Evolutionary conservation across 2,797 vertebrate genomes (phyloP), one percentile per base, ranked within the genome.

Genomic region (Rhadinocentrus ornatus): DNA sequence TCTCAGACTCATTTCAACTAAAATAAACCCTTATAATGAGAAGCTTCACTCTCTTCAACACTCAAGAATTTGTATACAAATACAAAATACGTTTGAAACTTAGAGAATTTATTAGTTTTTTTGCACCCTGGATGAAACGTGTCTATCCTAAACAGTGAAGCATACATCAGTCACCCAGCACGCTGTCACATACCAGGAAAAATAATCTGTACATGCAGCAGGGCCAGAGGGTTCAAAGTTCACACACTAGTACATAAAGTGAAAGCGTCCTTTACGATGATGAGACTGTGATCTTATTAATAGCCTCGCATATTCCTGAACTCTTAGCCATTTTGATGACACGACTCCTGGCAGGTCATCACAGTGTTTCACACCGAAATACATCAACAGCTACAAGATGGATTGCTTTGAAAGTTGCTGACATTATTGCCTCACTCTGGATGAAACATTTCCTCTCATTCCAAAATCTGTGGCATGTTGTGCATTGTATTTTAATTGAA

Each of bases 61-160:
- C 73, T 59, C 29, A 69, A 60, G 48, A 75, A 75, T 62, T 31
- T 66, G 31, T 70, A 62, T 2, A 52, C 50, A 62, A 55, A 37
- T 1, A 53, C 59, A 66, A 66, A 39, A 69, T 67, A 39, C 57
- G 58, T 7, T 29, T 29, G 53, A 55, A 31, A 16, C 2, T 8
- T 7, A 1, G 24, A 53, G 24, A 15, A 15, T 13, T 27, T 18
- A 55, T 31, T 15, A 1, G 6, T 31, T 16, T 55, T 27, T 55
- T 55, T 29, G 26, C 53, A 55, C 26, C 6, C 53, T 9, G 13
- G 15, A 31, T 27, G 27, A 20, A 55, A 31, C 1, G 26, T 16
- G 77, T 63, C 66, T 63, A 61, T 75, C 79, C 82, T 77, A 65
- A 69, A 29, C 75, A 44, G 37, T 35, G n/a, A 75, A 73, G 63